phyloP scores from a whole-genome alignment of 64 coral and sea anemone genomes.

The Trachythela sp. region DNA sequence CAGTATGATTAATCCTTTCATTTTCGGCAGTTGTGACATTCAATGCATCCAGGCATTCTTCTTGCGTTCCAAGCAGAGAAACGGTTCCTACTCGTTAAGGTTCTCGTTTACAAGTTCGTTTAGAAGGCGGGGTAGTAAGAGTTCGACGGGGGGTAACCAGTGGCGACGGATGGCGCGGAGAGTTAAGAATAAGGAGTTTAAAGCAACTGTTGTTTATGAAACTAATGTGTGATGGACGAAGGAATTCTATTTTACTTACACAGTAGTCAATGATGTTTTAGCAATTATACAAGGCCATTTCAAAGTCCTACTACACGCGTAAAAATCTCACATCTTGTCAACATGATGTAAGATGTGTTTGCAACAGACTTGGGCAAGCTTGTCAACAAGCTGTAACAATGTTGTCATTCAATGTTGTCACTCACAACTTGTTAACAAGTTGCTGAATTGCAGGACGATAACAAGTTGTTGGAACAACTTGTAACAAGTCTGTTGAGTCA shows the following conservation, averaged over 20 bases:
- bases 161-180: neutral
- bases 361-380: no score
- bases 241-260: no score
- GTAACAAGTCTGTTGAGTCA: no score
- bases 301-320: no score
- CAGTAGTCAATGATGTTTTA: neutral
- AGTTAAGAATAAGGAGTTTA: neutral
- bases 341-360: no score
- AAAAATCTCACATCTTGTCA: no score
- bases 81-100: neutral
- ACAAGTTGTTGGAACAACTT: no score
- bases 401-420: no score
- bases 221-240: neutral
- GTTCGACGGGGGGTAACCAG: neutral
- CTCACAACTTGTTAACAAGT: no score
- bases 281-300: neutral
- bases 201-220: conserved; percentile 21
- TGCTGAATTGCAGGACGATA: no score
- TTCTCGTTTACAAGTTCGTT: neutral
- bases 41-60: neutral
- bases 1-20: conserved; percentile 75
- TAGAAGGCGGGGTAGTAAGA: neutral
- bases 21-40: conserved; percentile 58
- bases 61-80: neutral
- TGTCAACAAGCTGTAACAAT: no score